Conservation (phyloP, 2,888 invertebrate species). For the Carterocephalus palaemon region DNA sequence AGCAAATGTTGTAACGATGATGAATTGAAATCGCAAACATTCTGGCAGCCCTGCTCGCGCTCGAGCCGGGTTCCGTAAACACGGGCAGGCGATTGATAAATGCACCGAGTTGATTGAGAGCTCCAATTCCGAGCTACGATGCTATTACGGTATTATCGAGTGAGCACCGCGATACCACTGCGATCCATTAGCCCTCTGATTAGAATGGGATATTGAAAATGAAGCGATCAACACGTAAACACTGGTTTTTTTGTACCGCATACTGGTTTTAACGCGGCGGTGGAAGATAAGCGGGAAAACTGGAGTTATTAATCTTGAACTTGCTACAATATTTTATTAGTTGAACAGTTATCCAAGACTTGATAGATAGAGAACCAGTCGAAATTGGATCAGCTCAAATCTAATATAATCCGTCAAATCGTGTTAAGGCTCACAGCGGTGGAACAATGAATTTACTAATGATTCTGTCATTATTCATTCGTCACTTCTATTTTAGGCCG, state of each 20-base stretch:
- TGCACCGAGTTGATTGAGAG: constrained; percentile 56
- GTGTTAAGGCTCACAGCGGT: no score
- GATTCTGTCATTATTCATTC: no score
- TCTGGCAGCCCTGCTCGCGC: constrained; percentile 24
- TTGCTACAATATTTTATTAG: background rate
- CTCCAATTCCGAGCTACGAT: constrained; percentile 50
- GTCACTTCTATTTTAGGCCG: no score
- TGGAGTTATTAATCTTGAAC: background rate
- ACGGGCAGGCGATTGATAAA: constrained; percentile 56
- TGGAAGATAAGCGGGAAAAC: constrained; percentile 2
- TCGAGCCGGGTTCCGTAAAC: constrained; percentile 40
- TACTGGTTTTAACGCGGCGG: constrained; percentile 1
- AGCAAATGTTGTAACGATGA: background rate
- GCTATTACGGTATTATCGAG: constrained; percentile 53
- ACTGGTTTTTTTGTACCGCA: constrained; percentile 13
- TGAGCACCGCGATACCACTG: constrained; percentile 20
- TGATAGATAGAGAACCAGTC: no score
- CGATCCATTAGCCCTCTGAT: constrained; percentile 21
- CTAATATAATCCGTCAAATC: no score
- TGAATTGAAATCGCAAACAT: constrained; percentile 10
- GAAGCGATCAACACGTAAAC: constrained; percentile 22
- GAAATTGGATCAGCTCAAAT: no score
- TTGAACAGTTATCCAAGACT: no score
- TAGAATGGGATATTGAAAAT: constrained; percentile 23
- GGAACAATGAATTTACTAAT: no score